Base-by-base conservation (phyloP, 23 tunicate genomes). In the Halocynthia roretzi region DNA sequence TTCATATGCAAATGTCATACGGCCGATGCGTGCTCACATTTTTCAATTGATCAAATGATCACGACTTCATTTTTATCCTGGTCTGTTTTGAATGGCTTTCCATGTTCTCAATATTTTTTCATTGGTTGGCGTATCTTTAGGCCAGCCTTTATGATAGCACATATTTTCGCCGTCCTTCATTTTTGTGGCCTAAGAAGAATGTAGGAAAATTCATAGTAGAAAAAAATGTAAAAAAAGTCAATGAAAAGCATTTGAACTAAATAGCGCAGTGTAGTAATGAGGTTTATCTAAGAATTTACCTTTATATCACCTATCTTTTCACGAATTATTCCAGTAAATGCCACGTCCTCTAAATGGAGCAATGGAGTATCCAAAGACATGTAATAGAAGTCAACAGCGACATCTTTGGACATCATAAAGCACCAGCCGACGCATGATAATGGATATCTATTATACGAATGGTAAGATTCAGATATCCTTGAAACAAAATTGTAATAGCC, bases 391-490 rank as follows among this genome's bases (percentile, higher is more conserved):
- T 93, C 86, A 10, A 70, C 70, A 6, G 70, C 93, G 17, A 83
- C 89, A 49, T 58, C 78, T 10, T 65, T 66, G 18, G 95, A 72
- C 94, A 93, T 77, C 58, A 80, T 80, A 80, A 81, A 93, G 58
- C 98, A 93, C 98, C 98, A 93, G 0, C 98, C 98, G 67, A 87
- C 84, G 81, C 98, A 93, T 6, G 94, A 84, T 10, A 84, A 52
- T 5, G 98, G 98, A 72, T 93, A 91, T 52, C 97, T 89, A 54
- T 12, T 31, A 31, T 31, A 31, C 44, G 44, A 31, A 31, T 31
- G 4, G 44, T 31, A 31, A 31, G 44, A 31, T 31, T 31, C 44
- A 31, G 44, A 31, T 31, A 31, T 31, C 44, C 44, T 31, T 31
- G 44, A 31, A 31, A 31, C 44, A 31, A 31, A 31, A 31, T 31